Evolutionary conservation across 2,113 vertebrate genomes (phyloP).

Genomic region (Motacilla tschutschensis): DNA sequence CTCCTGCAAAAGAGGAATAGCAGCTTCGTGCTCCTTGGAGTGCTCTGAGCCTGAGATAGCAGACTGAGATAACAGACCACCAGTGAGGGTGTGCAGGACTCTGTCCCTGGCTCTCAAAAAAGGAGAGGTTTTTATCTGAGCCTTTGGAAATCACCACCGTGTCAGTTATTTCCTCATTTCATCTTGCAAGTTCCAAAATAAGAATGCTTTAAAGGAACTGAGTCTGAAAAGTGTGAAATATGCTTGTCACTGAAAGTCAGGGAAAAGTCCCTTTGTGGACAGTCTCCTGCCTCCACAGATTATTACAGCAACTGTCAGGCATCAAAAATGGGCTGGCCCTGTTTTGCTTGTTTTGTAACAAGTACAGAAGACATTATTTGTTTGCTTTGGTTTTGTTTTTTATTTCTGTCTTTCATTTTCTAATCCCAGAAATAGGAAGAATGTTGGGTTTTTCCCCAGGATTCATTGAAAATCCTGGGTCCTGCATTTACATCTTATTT

Average conservation of each 20-base stretch:
- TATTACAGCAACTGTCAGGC: neutral
- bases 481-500: neutral
- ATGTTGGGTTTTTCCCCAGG: neutral
- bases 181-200: neutral
- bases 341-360: neutral
- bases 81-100: neutral
- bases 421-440: neutral
- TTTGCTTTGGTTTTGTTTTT: neutral
- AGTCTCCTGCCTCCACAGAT: neutral
- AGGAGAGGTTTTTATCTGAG: neutral
- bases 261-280: constrained; percentile 14
- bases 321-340: neutral
- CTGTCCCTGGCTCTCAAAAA: neutral
- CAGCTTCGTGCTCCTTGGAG: neutral
- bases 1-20: neutral
- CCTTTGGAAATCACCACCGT: neutral
- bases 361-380: neutral
- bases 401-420: constrained; percentile 18
- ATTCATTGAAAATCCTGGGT: neutral
- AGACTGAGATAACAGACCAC: neutral
- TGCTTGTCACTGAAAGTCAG: neutral
- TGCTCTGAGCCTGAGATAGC: neutral
- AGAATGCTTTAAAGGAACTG: constrained; percentile 47
- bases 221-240: neutral
- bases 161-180: constrained; percentile 44